Evolutionary conservation across 2,888 invertebrate species (phyloP).

Genomic region (Pristionchus maxplancki): DNA sequence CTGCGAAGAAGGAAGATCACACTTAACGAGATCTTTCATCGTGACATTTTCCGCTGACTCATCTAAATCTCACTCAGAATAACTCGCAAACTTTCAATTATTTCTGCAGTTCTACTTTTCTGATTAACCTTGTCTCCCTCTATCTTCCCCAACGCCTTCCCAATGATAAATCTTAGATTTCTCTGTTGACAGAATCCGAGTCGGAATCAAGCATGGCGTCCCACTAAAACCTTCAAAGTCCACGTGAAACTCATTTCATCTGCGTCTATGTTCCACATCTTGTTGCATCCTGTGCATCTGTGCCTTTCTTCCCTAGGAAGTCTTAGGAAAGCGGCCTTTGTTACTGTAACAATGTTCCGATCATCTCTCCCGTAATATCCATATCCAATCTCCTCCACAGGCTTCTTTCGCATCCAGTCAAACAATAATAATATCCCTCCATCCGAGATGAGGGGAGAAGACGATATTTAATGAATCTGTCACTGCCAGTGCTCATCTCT

Average conservation of each 20-base stretch:
- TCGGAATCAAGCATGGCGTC: neutral
- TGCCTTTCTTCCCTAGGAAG: too few relatives aligned
- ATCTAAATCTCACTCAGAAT: neutral
- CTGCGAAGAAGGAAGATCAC: neutral
- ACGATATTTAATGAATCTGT: conserved; percentile 47
- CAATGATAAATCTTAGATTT: neutral
- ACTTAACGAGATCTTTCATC: neutral
- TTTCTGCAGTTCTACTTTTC: neutral
- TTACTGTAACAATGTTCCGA: neutral
- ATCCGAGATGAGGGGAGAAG: neutral
- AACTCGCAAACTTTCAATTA: neutral
- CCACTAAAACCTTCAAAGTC: neutral
- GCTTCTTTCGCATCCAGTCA: conserved; percentile 9
- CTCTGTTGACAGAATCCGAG: neutral
- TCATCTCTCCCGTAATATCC: neutral
- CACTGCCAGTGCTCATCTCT: conserved; percentile 2
- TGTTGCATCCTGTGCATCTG: too few relatives aligned
- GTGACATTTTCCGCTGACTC: neutral
- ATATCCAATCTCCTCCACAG: neutral
- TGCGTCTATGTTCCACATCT: neutral
- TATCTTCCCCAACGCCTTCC: neutral
- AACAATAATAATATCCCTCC: conserved; percentile 36
- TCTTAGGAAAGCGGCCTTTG: neutral
- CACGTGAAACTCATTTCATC: neutral
- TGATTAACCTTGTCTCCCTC: neutral